A percentile compares a stretch with the other conserved stretches of the same genome.
phyloP scores from a whole-genome alignment of 1,140 invertebrate genomes.

The Camponotus floridanus region DNA sequence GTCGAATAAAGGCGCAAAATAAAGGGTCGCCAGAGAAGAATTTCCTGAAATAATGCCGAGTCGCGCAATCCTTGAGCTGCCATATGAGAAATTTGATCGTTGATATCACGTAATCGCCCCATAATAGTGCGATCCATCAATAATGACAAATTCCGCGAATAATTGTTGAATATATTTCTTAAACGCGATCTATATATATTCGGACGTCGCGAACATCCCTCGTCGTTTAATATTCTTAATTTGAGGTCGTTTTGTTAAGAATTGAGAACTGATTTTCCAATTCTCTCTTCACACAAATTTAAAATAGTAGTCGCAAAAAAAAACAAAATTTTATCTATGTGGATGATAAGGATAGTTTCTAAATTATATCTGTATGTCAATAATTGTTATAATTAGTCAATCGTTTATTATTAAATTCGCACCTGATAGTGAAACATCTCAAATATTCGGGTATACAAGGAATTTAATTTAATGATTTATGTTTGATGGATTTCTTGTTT shows the following conservation, averaged over 20 bases:
- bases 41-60: background rate
- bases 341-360: background rate
- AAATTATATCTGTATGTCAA: conserved; percentile 3
- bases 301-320: background rate
- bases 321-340: background rate
- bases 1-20: conserved; percentile 10
- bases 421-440: background rate
- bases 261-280: background rate
- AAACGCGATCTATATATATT: background rate
- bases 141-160: background rate
- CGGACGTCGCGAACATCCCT: background rate
- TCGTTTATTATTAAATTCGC: background rate
- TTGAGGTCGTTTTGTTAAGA: background rate
- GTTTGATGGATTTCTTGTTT: no score
- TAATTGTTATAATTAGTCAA: background rate
- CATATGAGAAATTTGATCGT: background rate
- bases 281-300: background rate
- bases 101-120: background rate
- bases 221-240: background rate
- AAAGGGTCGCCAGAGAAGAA: background rate
- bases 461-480: background rate
- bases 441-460: background rate
- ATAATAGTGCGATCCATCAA: background rate
- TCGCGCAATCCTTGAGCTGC: background rate
- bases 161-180: background rate